A percentile compares a stretch with the other conserved stretches of the same genome.
Conservation (phyloP, 1,140 invertebrate species). For the Listronotus oregonensis region DNA sequence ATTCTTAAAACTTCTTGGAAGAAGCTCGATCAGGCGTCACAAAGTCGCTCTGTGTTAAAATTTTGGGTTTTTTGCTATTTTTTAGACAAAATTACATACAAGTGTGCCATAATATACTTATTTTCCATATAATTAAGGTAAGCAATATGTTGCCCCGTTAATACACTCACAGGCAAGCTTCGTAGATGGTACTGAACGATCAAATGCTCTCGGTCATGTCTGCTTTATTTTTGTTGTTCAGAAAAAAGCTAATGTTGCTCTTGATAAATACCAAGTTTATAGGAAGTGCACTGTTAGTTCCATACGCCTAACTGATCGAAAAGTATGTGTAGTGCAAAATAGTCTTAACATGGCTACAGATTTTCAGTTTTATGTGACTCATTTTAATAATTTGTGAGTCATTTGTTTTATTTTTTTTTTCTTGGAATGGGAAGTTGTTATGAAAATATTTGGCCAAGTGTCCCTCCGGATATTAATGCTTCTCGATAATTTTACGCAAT, state of each 20-base stretch:
- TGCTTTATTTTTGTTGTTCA: conserved; percentile 49
- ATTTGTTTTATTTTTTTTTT: conserved; percentile 31
- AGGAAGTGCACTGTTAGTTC: conserved; percentile 40
- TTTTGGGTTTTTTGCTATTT: conserved; percentile 29
- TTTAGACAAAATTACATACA: conserved; percentile 25
- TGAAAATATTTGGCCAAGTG: not conserved
- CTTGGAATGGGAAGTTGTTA: not conserved
- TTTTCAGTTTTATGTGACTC: conserved; percentile 54
- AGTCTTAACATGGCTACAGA: conserved; percentile 43
- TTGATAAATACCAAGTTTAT: conserved; percentile 45
- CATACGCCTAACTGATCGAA: conserved; percentile 36
- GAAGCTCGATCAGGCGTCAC: conserved; percentile 31
- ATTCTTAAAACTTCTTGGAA: conserved; percentile 3
- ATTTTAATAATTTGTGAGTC: conserved; percentile 52
- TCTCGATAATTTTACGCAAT: conserved; percentile 4
- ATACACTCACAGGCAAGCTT: conserved; percentile 9
- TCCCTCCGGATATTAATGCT: not conserved
- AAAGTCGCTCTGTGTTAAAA: conserved; percentile 20
- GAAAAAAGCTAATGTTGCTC: conserved; percentile 43
- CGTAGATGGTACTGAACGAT: conserved; percentile 18
- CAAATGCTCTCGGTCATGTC: conserved; percentile 42
- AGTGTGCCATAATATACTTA: conserved; percentile 20
- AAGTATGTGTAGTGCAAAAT: conserved; percentile 28
- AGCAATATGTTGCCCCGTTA: conserved; percentile 11
- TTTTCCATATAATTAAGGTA: conserved; percentile 30